Evolutionary conservation across 2,113 vertebrate species (phyloP).

Genomic region (Pelecanus crispus): DNA sequence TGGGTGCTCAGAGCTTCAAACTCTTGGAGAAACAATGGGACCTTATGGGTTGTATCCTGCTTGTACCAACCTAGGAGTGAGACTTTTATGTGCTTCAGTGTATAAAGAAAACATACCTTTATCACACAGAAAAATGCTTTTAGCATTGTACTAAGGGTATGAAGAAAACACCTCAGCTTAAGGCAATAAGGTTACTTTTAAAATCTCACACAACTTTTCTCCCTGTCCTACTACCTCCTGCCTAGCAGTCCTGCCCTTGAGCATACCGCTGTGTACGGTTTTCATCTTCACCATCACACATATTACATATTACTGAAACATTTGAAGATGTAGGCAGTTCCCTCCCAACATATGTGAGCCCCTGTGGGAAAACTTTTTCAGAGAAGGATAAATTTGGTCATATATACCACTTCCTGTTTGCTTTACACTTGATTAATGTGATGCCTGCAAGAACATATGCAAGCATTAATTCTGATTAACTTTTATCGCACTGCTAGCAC

Average conservation of each 20-base stretch:
- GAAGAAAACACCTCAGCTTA: not conserved
- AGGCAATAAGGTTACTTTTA: not conserved
- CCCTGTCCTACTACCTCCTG: not conserved
- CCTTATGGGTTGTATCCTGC: fast-evolving
- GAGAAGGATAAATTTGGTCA: not conserved
- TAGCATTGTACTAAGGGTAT: not conserved
- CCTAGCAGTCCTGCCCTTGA: not conserved
- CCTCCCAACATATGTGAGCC: not conserved
- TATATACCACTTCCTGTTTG: not conserved
- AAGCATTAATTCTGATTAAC: conserved; percentile 48
- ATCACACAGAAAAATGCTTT: not conserved
- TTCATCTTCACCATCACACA: not conserved
- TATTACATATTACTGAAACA: not conserved
- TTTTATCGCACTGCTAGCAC: conserved; percentile 7
- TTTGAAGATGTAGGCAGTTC: not conserved
- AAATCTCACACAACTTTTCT: not conserved
- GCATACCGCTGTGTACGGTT: not conserved
- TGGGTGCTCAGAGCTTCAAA: not conserved
- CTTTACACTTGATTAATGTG: conserved; percentile 25
- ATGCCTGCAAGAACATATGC: not conserved
- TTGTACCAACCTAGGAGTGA: not conserved
- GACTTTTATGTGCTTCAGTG: not conserved
- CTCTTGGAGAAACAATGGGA: not conserved
- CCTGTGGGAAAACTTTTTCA: not conserved
- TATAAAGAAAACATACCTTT: not conserved